phyloP scores from a whole-genome alignment of 2,797 vertebrate species.

The Stomatorhinus walkeri region DNA sequence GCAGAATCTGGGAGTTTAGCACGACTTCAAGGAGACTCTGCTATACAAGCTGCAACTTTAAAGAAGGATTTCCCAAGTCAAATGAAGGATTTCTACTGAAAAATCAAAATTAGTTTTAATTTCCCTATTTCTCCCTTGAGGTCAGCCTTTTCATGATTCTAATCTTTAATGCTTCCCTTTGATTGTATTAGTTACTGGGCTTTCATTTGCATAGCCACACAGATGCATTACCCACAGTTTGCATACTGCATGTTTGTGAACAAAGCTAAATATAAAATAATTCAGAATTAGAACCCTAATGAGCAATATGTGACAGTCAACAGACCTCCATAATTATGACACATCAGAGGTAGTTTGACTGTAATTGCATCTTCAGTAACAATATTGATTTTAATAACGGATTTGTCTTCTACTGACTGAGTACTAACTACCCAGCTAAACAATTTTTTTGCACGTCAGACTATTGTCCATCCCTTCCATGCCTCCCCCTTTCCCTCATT shows the following conservation, averaged over 20 bases:
- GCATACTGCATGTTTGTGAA: neutral
- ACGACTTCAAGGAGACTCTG: neutral
- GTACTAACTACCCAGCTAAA: neutral
- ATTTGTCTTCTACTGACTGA: neutral
- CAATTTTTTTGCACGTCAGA: neutral
- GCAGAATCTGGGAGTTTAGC: slow-evolving; percentile 23
- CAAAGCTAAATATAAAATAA: neutral
- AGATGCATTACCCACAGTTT: neutral
- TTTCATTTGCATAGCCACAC: neutral
- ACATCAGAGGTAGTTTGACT: neutral
- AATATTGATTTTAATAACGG: neutral
- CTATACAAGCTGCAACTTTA: neutral
- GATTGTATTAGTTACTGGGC: neutral
- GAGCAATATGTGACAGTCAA: neutral
- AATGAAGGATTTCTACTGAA: slow-evolving; percentile 5
- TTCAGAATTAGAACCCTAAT: neutral
- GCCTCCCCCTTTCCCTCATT: neutral
- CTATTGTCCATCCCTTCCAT: neutral
- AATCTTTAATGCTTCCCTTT: slow-evolving; percentile 14
- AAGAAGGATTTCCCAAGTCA: slow-evolving; percentile 13
- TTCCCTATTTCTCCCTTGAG: slow-evolving; percentile 16
- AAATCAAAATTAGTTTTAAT: slow-evolving; percentile 11
- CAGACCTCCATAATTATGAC: neutral
- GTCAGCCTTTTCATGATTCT: slow-evolving; percentile 10
- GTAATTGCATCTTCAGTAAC: neutral